phyloP scores from a whole-genome alignment of 2,113 vertebrate genomes.

The Picathartes gymnocephalus region DNA sequence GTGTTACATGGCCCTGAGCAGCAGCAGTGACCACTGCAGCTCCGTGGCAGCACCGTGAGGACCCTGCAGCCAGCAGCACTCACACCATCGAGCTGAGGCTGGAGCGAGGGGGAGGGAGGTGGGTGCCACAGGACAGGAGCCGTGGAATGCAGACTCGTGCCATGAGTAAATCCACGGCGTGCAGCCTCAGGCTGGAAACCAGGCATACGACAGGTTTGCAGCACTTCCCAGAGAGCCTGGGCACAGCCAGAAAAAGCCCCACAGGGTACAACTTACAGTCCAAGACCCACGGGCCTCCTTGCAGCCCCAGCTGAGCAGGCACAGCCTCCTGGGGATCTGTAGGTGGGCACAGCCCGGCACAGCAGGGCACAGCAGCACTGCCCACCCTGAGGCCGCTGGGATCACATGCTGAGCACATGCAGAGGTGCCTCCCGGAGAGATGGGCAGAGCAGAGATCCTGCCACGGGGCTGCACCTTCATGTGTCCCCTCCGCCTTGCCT shows the following conservation, averaged over 20 bases:
- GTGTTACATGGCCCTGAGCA: accelerated
- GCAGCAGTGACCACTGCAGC: neutral
- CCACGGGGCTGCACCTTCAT: accelerated
- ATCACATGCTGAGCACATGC: accelerated
- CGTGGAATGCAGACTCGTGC: accelerated
- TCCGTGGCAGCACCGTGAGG: neutral
- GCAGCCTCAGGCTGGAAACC: neutral
- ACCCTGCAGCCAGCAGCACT: neutral
- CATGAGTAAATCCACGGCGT: neutral
- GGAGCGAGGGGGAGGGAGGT: neutral
- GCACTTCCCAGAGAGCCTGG: neutral
- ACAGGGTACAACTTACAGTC: accelerated
- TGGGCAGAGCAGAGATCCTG: neutral
- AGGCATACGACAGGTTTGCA: neutral
- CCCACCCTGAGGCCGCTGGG: neutral
- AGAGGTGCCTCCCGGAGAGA: neutral
- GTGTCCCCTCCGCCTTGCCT: neutral
- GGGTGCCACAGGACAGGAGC: neutral
- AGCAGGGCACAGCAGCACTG: neutral
- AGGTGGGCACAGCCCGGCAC: neutral
- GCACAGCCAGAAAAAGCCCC: neutral
- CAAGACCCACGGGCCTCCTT: neutral
- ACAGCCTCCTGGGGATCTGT: neutral
- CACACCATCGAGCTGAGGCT: neutral
- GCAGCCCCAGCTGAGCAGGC: neutral